phyloP scores from a whole-genome alignment of 2,113 vertebrate genomes.

The Tetraodon nigroviridis region DNA sequence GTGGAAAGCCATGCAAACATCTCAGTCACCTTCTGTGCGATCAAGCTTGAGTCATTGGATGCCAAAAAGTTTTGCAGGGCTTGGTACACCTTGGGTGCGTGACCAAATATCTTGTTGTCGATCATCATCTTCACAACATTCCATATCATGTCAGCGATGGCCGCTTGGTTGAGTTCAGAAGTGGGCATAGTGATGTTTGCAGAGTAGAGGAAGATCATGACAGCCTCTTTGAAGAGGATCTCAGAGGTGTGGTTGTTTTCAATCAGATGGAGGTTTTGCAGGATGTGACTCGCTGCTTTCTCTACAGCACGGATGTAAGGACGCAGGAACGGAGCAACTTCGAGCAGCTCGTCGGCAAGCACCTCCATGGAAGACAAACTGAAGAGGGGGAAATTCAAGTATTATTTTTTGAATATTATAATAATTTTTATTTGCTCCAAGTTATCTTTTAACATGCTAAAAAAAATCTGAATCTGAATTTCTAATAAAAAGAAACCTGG shows the following conservation, averaged over 20 bases:
- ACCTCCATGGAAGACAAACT: slow-evolving; percentile 52
- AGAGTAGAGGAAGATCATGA: slow-evolving; percentile 43
- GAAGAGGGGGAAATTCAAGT: slow-evolving; percentile 25
- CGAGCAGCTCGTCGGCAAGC: slow-evolving; percentile 40
- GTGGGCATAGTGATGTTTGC: slow-evolving; percentile 47
- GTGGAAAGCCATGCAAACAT: slow-evolving; percentile 54
- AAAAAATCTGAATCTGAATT: no score
- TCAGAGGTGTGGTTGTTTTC: slow-evolving; percentile 21
- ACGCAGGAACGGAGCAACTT: slow-evolving; percentile 27
- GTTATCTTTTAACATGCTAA: no score
- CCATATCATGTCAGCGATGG: slow-evolving; percentile 31
- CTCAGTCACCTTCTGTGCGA: slow-evolving; percentile 40
- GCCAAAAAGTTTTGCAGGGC: slow-evolving; percentile 50
- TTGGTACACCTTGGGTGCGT: slow-evolving; percentile 44
- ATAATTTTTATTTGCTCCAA: neutral
- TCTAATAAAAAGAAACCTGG: no score
- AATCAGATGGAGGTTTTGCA: slow-evolving; percentile 34
- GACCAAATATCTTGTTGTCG: slow-evolving; percentile 43
- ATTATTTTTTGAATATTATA: no score
- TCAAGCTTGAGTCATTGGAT: slow-evolving; percentile 25
- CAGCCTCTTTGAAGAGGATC: slow-evolving; percentile 51
- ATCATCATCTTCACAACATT: slow-evolving; percentile 35
- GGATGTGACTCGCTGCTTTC: slow-evolving; percentile 40
- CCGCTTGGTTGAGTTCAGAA: neutral
- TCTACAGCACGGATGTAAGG: slow-evolving; percentile 45